Evolutionary conservation across 2,797 vertebrate genomes (phyloP), one percentile per base, ranked within the genome.

Genomic region (Garrulus glandarius): DNA sequence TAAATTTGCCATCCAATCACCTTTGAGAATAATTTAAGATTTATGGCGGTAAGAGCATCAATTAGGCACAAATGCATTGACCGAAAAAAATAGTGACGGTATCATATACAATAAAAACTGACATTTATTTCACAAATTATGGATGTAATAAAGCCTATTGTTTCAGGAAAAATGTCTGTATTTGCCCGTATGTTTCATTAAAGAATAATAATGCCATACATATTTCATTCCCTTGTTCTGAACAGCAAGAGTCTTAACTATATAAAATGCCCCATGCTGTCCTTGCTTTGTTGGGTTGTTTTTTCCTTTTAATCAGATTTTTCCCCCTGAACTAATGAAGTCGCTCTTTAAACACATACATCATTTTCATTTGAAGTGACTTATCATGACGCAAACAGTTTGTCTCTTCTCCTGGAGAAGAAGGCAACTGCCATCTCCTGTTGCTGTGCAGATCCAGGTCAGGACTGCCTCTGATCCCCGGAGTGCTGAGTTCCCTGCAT

Each of bases 121-220:
- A n/a, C 77, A 80, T 92, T 83, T 84, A 79, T 82, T 95, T 92
- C 63, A 70, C 50, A 81, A 94, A 83, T 91, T 92, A 96, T 95
- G 90, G 49, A 34, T 70, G 53, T 72, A 76, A 76, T 84, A 86
- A 91, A 91, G 61, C 71, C 77, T 77, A 78, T 77, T 89, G 68
- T 92, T 96, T 59, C 50, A 60, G 84, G 34, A 39, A 79, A 90
- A 96, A 64, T 30, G 56, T 18, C 52, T 87, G 27, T 78, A 75
- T 94, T 89, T 95, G 77, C 78, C 91, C 55, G 29, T 49, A 46
- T 79, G 72, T 92, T 94, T 95, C 94, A 94, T 95, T 96, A 95
- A 97, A 95, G 92, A 95, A 93, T 96, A 92, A 97, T 91, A 94
- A 97, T 95, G 71, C 81, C 61, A 88, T 93, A 84, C 94, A 96